Evolutionary conservation across 2,888 invertebrate genomes (phyloP), one percentile per base, ranked within the genome.

Genomic region (Leptopilina syphax): DNA sequence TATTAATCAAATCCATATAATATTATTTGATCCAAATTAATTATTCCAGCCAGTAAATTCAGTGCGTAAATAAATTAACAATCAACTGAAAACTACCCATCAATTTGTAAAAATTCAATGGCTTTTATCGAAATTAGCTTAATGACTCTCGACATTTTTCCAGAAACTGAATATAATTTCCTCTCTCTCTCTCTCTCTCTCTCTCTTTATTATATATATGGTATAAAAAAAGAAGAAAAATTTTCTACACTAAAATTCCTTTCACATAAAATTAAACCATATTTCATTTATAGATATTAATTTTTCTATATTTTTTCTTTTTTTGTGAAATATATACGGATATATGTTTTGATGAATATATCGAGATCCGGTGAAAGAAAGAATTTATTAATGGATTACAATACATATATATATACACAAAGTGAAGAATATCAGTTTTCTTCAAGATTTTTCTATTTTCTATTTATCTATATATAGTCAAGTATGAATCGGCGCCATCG

Each of bases 311-410:
- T 34, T 34, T 34, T 4, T 34, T 4, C 8, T 7, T 8, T 8
- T 44, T 44, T 70, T 8, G 27, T 54, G 54, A 67, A 41, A 67
- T 44, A 67, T 41, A 27, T 27, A 65, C 12, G 34, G 41, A 70
- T 54, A 70, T 44, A 8, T 50, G 7, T 70, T 27, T 6, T 70
- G 24, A 24, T 12, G 12, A 27, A 68, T 68, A 34, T 54, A 70
- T 70, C 27, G 70, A 70, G 54, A 70, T 70, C 54, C 70, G 70
- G 70, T 54, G 3, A 18, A 8, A 70, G 70, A 27, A 34, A 50
- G 50, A 50, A 50, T 27, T 50, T 70, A 57, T 70, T 70, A 70
- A 70, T 70, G 54, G 70, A 70, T 70, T 70, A 50, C 24, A 50
- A 54, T 50, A 44, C 8, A 50, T 50, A 50, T 10, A 50, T 50